phyloP scores from a whole-genome alignment of 2,113 vertebrate species.

The Neodon shergylaensis region DNA sequence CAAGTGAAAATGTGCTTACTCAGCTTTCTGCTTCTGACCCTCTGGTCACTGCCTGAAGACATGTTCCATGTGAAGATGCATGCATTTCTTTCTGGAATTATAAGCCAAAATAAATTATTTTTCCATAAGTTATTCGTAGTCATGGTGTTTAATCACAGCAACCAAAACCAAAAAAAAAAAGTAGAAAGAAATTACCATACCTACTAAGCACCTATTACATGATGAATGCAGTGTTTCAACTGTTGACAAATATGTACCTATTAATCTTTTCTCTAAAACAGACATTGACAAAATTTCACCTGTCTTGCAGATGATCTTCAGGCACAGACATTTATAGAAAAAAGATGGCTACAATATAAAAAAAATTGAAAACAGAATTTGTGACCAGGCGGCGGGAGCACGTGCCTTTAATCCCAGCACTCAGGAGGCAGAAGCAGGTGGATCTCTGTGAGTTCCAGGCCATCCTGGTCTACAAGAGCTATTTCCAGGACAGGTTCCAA shows the following conservation, averaged over 20 bases:
- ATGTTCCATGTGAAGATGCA: neutral
- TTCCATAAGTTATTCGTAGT: too few relatives aligned
- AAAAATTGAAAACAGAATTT: slow-evolving; percentile 17
- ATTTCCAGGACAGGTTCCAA: too few relatives aligned
- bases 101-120: neutral
- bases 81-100: neutral
- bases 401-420: too few relatives aligned
- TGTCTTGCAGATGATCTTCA: neutral
- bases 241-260: neutral
- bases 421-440: too few relatives aligned
- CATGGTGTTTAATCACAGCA: neutral
- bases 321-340: neutral
- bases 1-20: too few relatives aligned
- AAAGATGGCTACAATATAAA: neutral
- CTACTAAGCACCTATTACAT: neutral
- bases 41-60: neutral
- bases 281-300: neutral
- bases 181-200: neutral
- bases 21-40: too few relatives aligned
- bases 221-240: neutral
- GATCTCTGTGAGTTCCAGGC: too few relatives aligned
- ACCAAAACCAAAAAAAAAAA: too few relatives aligned
- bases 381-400: too few relatives aligned
- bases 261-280: neutral
- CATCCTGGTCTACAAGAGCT: too few relatives aligned